phyloP scores from a whole-genome alignment of 2,113 vertebrate genomes.

The Tychaedon coryphoeus region DNA sequence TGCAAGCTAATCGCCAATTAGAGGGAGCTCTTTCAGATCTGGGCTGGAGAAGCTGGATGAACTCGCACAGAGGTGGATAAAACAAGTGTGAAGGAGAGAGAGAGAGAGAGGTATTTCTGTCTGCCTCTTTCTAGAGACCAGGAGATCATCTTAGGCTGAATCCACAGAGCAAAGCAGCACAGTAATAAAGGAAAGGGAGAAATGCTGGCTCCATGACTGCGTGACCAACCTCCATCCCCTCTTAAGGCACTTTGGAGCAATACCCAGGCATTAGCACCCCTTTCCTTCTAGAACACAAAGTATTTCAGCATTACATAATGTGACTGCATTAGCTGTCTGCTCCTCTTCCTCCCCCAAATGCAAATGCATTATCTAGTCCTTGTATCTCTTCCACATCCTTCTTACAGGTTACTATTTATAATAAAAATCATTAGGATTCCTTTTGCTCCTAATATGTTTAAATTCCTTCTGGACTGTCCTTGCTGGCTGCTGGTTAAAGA shows the following conservation, averaged over 20 bases:
- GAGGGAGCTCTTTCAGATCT: neutral
- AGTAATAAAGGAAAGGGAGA: neutral
- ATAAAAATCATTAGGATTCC: neutral
- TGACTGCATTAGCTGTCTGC: neutral
- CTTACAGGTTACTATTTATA: neutral
- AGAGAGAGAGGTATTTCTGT: neutral
- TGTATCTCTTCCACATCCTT: neutral
- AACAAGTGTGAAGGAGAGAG: fast-evolving
- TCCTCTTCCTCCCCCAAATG: neutral
- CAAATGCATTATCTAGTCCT: neutral
- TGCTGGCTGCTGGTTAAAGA: neutral
- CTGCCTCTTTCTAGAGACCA: neutral
- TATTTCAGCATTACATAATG: neutral
- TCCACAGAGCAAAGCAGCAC: neutral
- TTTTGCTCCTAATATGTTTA: neutral
- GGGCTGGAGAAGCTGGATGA: neutral
- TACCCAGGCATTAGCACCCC: neutral
- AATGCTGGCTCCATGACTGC: neutral
- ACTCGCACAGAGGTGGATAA: neutral
- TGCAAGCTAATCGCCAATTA: constrained; percentile 53
- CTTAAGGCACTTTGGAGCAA: neutral
- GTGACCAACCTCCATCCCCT: neutral
- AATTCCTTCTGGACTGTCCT: neutral
- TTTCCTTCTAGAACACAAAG: neutral
- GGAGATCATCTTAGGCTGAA: neutral